phyloP scores from a whole-genome alignment of 2,888 invertebrate genomes.

The Calameuta pallipes region DNA sequence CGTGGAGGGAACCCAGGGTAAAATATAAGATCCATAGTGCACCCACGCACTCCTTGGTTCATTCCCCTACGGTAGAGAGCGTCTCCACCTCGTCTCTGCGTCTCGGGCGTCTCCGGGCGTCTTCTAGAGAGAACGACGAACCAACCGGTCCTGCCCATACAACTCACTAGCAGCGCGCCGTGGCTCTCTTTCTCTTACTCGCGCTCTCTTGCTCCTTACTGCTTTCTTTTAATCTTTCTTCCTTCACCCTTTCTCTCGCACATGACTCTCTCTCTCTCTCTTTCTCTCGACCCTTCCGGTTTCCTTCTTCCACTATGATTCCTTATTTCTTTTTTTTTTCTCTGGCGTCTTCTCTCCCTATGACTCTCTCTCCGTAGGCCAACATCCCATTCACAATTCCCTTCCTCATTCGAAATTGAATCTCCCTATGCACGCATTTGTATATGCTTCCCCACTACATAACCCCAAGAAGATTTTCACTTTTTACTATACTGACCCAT shows the following conservation, averaged over 20 bases:
- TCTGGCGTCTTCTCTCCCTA: not conserved
- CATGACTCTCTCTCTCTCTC: not conserved
- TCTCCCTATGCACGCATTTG: not conserved
- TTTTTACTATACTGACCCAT: not conserved
- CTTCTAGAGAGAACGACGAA: not conserved
- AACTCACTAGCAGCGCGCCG: constrained; percentile 3
- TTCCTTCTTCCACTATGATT: not conserved
- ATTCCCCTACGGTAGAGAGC: constrained; percentile 3
- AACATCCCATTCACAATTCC: not conserved
- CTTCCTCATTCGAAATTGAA: not conserved
- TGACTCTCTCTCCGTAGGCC: not conserved
- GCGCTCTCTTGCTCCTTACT: not conserved
- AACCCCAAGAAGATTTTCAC: not conserved
- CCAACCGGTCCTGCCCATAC: constrained; percentile 9
- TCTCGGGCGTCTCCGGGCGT: constrained; percentile 1
- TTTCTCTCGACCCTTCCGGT: not conserved
- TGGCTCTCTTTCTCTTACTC: not conserved
- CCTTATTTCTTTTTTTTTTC: not conserved
- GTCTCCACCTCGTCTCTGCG: not conserved
- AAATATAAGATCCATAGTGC: not conserved
- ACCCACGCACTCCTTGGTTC: constrained; percentile 5
- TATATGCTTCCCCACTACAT: not conserved
- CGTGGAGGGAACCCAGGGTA: not conserved
- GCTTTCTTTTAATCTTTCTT: not conserved
- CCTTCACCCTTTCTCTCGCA: not conserved